Conservation (phyloP, 2,888 invertebrate genomes). For the Notodonta dromedarius region DNA sequence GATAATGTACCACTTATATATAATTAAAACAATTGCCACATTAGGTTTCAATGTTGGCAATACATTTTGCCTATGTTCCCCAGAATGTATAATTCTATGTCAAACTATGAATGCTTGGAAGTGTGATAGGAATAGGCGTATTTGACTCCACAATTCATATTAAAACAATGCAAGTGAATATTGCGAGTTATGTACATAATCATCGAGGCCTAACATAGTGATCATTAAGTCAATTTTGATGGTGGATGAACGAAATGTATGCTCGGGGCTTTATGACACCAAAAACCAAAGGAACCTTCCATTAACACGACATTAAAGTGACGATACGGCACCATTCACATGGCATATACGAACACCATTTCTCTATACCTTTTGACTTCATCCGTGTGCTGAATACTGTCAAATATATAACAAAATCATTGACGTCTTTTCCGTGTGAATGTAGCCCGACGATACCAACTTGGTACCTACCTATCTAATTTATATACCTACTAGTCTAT, state of each 20-base stretch:
- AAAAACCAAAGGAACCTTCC: conserved; percentile 22
- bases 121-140: conserved; percentile 2
- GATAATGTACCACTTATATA: not conserved
- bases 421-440: too few relatives aligned
- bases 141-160: too few relatives aligned
- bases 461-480: too few relatives aligned
- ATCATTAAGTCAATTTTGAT: conserved; percentile 51
- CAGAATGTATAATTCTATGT: not conserved
- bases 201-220: conserved; percentile 42
- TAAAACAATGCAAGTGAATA: conserved; percentile 5
- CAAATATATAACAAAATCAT: too few relatives aligned
- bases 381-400: too few relatives aligned
- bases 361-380: too few relatives aligned
- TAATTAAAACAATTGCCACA: not conserved
- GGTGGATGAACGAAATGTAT: conserved; percentile 18
- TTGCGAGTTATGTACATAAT: conserved; percentile 17
- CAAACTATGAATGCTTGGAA: not conserved
- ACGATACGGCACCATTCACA: not conserved
- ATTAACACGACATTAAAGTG: conserved; percentile 20
- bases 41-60: not conserved
- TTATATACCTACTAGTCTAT: too few relatives aligned
- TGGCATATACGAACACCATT: too few relatives aligned
- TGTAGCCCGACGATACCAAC: too few relatives aligned
- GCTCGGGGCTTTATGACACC: conserved; percentile 33
- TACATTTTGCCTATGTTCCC: not conserved